Evolutionary conservation across 2,797 vertebrate species (phyloP).

Genomic region (Iguana delicatissima): DNA sequence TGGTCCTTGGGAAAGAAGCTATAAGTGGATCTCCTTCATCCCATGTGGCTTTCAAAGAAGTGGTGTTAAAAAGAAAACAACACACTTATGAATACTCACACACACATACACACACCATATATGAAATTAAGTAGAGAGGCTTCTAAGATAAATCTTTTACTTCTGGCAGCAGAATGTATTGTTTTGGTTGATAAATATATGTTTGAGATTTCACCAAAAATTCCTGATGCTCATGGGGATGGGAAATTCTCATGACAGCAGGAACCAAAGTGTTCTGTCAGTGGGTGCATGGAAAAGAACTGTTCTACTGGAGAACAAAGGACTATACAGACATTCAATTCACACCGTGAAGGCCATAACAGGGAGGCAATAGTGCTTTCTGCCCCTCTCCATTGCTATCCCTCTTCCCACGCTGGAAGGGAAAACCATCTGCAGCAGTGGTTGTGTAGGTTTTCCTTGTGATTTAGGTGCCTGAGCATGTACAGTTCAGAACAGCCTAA

Average conservation of each 20-base stretch:
- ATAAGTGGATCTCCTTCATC: background rate
- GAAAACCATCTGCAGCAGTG: background rate
- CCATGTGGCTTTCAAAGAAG: background rate
- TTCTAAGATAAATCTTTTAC: background rate
- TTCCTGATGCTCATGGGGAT: background rate
- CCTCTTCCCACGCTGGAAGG: background rate
- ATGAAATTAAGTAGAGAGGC: too few species aligned
- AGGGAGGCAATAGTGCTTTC: background rate
- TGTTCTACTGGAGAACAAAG: background rate
- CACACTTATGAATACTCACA: background rate
- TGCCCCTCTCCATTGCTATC: background rate
- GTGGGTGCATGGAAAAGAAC: background rate
- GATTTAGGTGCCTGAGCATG: background rate
- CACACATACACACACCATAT: too few species aligned
- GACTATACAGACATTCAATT: background rate
- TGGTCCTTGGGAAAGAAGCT: too few species aligned
- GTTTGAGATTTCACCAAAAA: background rate
- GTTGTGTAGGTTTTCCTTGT: background rate
- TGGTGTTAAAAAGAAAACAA: background rate
- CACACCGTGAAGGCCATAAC: background rate
- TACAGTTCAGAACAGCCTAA: background rate
- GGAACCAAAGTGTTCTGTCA: background rate
- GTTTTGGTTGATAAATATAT: background rate
- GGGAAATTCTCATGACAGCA: background rate
- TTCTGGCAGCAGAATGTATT: background rate